Evolutionary conservation across 2,113 vertebrate species (phyloP).

Genomic region (Phalacrocorax brasilianus): DNA sequence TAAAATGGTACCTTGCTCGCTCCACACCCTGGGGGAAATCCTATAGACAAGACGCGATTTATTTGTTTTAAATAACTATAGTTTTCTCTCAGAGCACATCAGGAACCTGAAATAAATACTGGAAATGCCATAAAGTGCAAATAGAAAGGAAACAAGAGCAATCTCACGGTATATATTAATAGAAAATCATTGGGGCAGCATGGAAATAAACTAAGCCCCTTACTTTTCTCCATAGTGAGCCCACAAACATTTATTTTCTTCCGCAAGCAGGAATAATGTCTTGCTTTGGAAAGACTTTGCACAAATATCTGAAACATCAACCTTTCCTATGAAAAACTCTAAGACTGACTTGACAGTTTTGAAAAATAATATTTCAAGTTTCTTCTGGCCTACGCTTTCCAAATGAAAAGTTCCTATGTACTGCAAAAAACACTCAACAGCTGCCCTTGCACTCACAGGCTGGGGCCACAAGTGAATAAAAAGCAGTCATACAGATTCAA

Average conservation of each 20-base stretch:
- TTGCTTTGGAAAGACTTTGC: background rate
- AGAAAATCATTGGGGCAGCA: background rate
- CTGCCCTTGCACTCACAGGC: background rate
- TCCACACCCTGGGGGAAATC: background rate
- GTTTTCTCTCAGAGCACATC: background rate
- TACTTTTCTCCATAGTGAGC: background rate
- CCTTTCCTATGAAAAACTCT: background rate
- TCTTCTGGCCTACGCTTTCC: background rate
- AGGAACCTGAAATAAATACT: background rate
- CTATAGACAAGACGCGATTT: background rate
- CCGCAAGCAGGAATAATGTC: background rate
- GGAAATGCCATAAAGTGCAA: background rate
- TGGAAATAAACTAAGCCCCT: background rate
- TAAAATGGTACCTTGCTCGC: background rate
- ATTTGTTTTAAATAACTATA: constrained; percentile 6
- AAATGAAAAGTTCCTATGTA: background rate
- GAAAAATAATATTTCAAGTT: background rate
- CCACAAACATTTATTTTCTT: background rate
- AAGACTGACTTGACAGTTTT: background rate
- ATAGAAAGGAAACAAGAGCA: background rate
- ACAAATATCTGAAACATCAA: background rate
- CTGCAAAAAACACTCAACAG: background rate
- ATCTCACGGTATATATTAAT: background rate
- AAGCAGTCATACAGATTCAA: background rate
- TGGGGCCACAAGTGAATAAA: background rate